Base-by-base conservation (phyloP, 2,113 vertebrate species). In the Rallus limicola region DNA sequence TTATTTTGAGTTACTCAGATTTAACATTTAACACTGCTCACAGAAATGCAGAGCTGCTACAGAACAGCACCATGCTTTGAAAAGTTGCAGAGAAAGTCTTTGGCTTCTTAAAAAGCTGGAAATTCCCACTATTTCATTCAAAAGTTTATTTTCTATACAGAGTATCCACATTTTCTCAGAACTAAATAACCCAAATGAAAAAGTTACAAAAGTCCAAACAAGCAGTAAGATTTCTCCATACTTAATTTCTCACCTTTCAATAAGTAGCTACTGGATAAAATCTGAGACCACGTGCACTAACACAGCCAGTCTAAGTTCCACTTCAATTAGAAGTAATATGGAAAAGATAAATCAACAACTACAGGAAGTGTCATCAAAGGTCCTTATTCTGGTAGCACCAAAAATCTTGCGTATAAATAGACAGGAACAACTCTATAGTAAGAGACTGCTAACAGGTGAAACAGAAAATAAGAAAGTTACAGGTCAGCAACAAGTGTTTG, bases 201-300 rank as follows among this genome's bases (percentile, higher is more conserved):
- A 90, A 77, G 48, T 85, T 88, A 50, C 17, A 68, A 28, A 93
- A 65, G 60, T 93, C 44, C 83, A 82, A 33, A 70, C 69, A 94
- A 96, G 77, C 92, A 94, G 77, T 74, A 80, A 90, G 38, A 96
- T 91, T 95, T 33, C 20, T 86, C 74, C 44, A 78, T 91, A 88
- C 88, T 93, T 36, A 96, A 85, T 91, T 67, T 16, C 7, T 85
- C 95, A 74, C 68, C 68, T 88, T 96, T 94, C 60, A 97, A 9
- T 72, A 87, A 95, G 53, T 88, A 58, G 67, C 65, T 88, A 65
- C 31, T 28, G 19, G 8, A 67, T 74, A 62, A 87, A 93, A 88
- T 16, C 18, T 42, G 87, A 81, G 64, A 92, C 76, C 72, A 86
- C 10, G 16, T 81, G 50, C 12, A 87, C 16, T 82, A 34, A n/a